Evolutionary conservation across 2,797 vertebrate genomes (phyloP), one percentile per base, ranked within the genome.

Genomic region (Cossypha heuglini): DNA sequence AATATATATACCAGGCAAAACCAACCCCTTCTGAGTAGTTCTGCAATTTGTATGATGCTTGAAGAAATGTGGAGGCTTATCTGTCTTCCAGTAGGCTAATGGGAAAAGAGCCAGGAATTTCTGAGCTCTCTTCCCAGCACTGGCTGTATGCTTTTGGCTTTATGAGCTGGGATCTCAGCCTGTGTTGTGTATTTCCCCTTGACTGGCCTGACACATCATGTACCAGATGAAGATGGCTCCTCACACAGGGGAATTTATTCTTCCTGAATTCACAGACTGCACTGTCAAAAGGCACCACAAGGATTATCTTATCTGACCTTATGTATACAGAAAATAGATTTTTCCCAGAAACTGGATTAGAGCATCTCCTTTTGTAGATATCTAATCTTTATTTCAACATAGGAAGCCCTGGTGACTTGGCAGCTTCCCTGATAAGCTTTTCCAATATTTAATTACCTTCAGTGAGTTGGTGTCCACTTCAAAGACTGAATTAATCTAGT

Each of bases 361-460:
- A 90, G 16, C 71, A 62, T 83, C 68, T 94, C 37, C 43, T 93
- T 88, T 91, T 57, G 52, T 68, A 90, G 90, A 72, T 88, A 90
- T 38, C 76, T 78, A 90, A 95, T 93, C 82, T 88, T 86, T 94
- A 51, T 94, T 95, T 97, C 79, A 90, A 75, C 61, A 45, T 57
- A 88, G 62, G 75, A 72, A 86, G 15, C 68, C 42, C 58, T 37
- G 42, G 61, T 77, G 79, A 83, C 49, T 90, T 37, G 43, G 73
- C 79, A 94, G 37, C 54, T n/a, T 91, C 79, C 64, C 85, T 86
- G 87, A 90, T 93, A 94, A 95, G 72, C 72, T 93, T 54, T 72
- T 94, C 82, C 79, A 90, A 52, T 90, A 94, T 91, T 95, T 97
- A 94, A 88, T 88, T 94, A 72, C 46, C 64, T 91, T 93, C 61